Conservation (phyloP, 2,888 invertebrate species). For the Venustoraphidia nigricollis region DNA sequence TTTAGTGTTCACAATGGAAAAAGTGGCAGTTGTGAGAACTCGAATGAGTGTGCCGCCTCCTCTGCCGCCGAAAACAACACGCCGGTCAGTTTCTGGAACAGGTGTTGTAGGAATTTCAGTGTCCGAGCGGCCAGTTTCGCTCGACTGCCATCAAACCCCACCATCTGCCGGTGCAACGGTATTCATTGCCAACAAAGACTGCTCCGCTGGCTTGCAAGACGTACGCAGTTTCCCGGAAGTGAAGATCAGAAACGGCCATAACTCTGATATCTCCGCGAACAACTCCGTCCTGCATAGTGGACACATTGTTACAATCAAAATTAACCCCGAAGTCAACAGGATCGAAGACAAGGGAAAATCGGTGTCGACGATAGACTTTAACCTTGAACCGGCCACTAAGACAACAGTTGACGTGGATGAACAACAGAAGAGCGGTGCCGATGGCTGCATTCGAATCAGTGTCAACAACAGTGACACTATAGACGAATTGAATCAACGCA, state of each 20-base stretch:
- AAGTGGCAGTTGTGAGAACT: conserved; percentile 31
- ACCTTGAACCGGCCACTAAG: conserved; percentile 5
- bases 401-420: conserved; percentile 7
- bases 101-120: conserved; percentile 19
- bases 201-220: conserved; percentile 8
- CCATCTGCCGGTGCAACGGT: conserved; percentile 29
- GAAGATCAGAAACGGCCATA: conserved; percentile 4
- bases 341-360: conserved; percentile 27
- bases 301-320: conserved; percentile 56
- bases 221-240: conserved; percentile 23
- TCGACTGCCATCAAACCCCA: conserved; percentile 16
- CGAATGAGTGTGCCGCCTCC: conserved; percentile 35
- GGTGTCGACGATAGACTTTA: conserved; percentile 1
- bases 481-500: conserved; percentile 11
- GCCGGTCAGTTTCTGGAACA: conserved; percentile 18
- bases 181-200: conserved; percentile 23
- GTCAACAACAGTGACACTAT: conserved; percentile 27
- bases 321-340: conserved; percentile 37
- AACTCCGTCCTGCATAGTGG: conserved; percentile 8
- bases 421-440: conserved; percentile 15
- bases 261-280: too few relatives aligned
- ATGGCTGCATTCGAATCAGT: conserved; percentile 43
- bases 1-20: conserved; percentile 31
- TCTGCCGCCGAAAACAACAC: conserved; percentile 38
- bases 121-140: conserved; percentile 15